phyloP scores from a whole-genome alignment of 1,140 invertebrate species.

The Euura saliciscinereae region DNA sequence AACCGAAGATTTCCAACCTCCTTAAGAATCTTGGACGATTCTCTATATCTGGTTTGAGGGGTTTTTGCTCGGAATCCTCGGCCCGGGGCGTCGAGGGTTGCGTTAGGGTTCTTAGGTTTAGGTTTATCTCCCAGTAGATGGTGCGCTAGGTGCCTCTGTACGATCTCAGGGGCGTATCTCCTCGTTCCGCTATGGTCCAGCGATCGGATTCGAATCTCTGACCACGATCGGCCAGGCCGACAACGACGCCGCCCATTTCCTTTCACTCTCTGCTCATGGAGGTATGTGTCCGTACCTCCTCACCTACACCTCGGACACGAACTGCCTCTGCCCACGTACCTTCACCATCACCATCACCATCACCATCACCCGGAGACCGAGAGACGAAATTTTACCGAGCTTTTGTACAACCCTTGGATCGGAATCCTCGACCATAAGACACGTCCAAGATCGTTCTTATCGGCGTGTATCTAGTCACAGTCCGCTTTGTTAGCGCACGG shows the following conservation, averaged over 20 bases:
- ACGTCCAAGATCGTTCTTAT: conserved; percentile 3
- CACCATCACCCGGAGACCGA: too few species aligned
- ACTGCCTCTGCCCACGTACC: neutral
- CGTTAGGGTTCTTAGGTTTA: neutral
- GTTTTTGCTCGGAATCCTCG: neutral
- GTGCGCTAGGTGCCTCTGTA: conserved; percentile 49
- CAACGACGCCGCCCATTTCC: conserved; percentile 39
- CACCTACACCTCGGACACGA: conserved; percentile 20
- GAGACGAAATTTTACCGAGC: too few species aligned
- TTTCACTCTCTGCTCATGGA: conserved; percentile 22
- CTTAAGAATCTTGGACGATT: too few species aligned
- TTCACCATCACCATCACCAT: too few species aligned
- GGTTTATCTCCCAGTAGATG: conserved; percentile 46
- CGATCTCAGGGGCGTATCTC: conserved; percentile 37
- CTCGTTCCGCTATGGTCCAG: conserved; percentile 28
- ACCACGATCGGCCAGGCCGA: conserved; percentile 9
- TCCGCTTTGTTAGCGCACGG: conserved; percentile 4
- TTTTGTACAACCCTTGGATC: neutral
- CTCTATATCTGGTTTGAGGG: too few species aligned
- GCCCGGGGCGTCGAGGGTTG: neutral
- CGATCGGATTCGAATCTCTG: conserved; percentile 30
- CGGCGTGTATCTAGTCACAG: neutral
- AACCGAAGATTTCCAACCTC: too few species aligned
- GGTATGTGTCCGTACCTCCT: conserved; percentile 7
- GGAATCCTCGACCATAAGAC: conserved; percentile 1